Percentiles rank a stretch among this genome's conserved stretches.
Evolutionary conservation across 37 sponge, comb jelly and placozoan species (phyloP).

Genomic region (Bolinopsis microptera): DNA sequence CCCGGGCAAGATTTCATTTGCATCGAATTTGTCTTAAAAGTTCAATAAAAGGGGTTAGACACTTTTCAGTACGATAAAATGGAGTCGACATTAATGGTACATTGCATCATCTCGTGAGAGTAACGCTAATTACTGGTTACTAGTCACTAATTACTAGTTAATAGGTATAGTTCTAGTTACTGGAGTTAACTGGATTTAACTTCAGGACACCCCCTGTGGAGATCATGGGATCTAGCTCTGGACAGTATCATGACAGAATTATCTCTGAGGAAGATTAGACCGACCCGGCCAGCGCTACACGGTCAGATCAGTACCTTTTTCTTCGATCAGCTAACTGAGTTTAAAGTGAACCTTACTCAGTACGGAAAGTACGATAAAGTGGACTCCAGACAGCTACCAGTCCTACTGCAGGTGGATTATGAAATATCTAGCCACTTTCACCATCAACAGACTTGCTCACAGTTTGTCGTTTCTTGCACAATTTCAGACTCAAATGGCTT

Average conservation of each 20-base stretch:
- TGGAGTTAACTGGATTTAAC: neutral
- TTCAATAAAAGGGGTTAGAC: no score
- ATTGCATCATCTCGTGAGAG: no score
- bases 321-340: constrained; percentile 89
- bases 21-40: neutral
- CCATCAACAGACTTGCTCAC: neutral
- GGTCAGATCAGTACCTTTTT: constrained; percentile 88
- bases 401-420: constrained; percentile 85
- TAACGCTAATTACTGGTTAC: no score
- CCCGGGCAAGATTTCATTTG: constrained; percentile 75
- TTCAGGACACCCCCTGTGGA: constrained; percentile 66
- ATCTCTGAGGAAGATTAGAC: constrained; percentile 38
- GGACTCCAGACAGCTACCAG: constrained; percentile 91
- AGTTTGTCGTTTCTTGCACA: no score
- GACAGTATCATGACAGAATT: constrained; percentile 88
- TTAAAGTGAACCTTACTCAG: constrained; percentile 73
- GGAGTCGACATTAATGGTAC: no score
- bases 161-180: no score
- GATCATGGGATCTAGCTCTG: constrained; percentile 93
- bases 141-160: no score
- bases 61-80: no score
- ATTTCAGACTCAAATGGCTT: no score
- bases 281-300: constrained; percentile 22
- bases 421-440: no score
- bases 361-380: constrained; percentile 59